A percentile compares a stretch with the other conserved stretches of the same genome.
Evolutionary conservation across 2,797 vertebrate genomes (phyloP).

Genomic region (Fistularia tabacaria): DNA sequence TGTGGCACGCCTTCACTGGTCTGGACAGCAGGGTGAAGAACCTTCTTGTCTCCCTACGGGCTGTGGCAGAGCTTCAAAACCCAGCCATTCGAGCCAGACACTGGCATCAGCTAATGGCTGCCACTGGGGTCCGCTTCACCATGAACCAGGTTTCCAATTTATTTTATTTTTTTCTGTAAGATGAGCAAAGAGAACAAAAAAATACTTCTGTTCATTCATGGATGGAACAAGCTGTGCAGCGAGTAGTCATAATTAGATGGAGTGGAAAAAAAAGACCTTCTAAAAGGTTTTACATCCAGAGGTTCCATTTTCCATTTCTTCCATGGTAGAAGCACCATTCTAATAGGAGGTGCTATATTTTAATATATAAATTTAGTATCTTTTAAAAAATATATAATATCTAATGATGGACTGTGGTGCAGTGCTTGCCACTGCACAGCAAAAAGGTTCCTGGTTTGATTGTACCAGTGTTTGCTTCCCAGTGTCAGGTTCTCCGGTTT

Average conservation of each 20-base stretch:
- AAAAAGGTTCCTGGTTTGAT: not conserved
- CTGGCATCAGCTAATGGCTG: slow-evolving; percentile 89
- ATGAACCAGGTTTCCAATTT: slow-evolving; percentile 73
- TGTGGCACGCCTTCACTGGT: slow-evolving; percentile 86
- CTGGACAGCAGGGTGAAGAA: slow-evolving; percentile 86
- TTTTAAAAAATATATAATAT: no score
- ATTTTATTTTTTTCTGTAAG: not conserved
- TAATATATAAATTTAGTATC: no score
- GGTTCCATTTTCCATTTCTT: no score
- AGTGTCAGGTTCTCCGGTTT: not conserved
- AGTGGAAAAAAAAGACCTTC: no score
- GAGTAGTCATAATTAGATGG: no score
- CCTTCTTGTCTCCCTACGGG: slow-evolving; percentile 82
- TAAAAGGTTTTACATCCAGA: no score
- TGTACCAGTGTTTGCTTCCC: not conserved
- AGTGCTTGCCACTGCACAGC: not conserved
- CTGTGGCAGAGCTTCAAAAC: slow-evolving; percentile 89
- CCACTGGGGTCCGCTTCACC: slow-evolving; percentile 81
- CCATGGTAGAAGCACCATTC: no score
- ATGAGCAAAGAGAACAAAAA: not conserved
- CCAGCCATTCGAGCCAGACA: slow-evolving; percentile 87
- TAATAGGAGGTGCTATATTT: no score
- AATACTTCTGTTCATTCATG: not conserved
- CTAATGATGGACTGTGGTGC: no score
- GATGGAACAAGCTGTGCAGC: not conserved